phyloP scores from a whole-genome alignment of 1,140 invertebrate genomes.

The Gryon sp. region DNA sequence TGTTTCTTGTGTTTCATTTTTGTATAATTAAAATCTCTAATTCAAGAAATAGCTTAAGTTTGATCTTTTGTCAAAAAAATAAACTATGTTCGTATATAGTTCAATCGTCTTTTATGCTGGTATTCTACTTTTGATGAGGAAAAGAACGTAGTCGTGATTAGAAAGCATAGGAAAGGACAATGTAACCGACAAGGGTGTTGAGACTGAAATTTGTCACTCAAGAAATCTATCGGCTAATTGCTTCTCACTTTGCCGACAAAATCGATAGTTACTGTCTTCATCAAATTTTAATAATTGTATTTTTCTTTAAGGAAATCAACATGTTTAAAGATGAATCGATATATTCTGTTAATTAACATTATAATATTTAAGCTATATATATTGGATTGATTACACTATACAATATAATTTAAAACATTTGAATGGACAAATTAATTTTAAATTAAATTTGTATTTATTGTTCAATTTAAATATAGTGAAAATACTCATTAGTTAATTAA shows the following conservation, averaged over 20 bases:
- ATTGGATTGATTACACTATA: no score
- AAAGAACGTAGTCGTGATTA: slow-evolving; percentile 30
- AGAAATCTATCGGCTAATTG: slow-evolving; percentile 71
- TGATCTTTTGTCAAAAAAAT: slow-evolving; percentile 17
- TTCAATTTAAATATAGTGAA: no score
- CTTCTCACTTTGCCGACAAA: slow-evolving; percentile 34
- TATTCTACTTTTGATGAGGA: slow-evolving; percentile 27
- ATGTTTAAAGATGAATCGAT: no score
- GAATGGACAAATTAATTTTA: no score
- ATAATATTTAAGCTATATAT: no score
- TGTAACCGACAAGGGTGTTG: slow-evolving; percentile 35
- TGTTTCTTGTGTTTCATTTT: no score
- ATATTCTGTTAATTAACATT: no score
- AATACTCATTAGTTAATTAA: no score
- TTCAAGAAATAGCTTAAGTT: slow-evolving; percentile 8
- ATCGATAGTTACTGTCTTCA: slow-evolving; percentile 11
- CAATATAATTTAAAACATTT: no score
- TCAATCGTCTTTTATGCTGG: slow-evolving; percentile 21
- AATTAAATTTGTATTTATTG: no score
- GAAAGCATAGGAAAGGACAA: slow-evolving; percentile 47
- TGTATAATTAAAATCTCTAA: no score
- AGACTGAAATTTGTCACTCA: slow-evolving; percentile 37
- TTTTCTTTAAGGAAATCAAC: no score
- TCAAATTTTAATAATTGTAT: neutral
- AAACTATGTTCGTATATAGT: slow-evolving; percentile 10